Percentiles rank a stretch among this genome's conserved stretches.
These are phyloP conservation scores for Adelognathus sp. DNA, from an alignment of 2,888 invertebrate genomes.

Conservation along the genomic window DNA sequence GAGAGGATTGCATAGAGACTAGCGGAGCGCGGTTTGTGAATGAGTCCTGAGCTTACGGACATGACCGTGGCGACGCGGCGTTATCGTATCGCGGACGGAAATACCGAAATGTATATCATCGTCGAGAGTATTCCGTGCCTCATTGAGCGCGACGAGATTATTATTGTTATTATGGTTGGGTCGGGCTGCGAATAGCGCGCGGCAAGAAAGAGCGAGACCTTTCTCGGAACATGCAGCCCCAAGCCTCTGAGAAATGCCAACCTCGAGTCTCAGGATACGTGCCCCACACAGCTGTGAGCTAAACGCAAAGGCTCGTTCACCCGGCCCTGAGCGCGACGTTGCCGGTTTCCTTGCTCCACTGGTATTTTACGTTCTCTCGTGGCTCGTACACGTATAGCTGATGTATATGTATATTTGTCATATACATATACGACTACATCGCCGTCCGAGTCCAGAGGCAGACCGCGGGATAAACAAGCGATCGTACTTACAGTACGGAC, in stretches of 20 bases:
- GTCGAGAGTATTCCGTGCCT: background rate
- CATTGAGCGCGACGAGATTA: background rate
- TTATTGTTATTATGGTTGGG: no score
- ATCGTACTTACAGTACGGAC: constrained; percentile 36
- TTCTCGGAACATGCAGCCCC: constrained; percentile 42
- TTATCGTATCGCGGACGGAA: constrained; percentile 48
- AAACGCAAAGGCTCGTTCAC: constrained; percentile 39
- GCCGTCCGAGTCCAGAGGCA: constrained; percentile 19
- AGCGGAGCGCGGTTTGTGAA: no score
- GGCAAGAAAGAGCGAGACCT: constrained; percentile 13
- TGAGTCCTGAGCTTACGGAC: no score
- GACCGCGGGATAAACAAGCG: constrained; percentile 32
- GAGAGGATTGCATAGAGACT: no score
- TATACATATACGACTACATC: background rate
- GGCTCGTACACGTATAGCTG: background rate
- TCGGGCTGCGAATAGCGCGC: no score
- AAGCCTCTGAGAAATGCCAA: constrained; percentile 45
- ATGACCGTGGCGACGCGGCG: background rate
- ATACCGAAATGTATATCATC: constrained; percentile 45
- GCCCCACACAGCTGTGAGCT: constrained; percentile 56
- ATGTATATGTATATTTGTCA: constrained; percentile 5
- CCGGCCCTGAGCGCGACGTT: constrained; percentile 50
- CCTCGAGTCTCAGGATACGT: constrained; percentile 50
- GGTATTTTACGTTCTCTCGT: constrained; percentile 53
- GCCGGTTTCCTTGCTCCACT: constrained; percentile 48